Conservation (phyloP, 2,797 vertebrate genomes). For the Ispidina lecontei region DNA sequence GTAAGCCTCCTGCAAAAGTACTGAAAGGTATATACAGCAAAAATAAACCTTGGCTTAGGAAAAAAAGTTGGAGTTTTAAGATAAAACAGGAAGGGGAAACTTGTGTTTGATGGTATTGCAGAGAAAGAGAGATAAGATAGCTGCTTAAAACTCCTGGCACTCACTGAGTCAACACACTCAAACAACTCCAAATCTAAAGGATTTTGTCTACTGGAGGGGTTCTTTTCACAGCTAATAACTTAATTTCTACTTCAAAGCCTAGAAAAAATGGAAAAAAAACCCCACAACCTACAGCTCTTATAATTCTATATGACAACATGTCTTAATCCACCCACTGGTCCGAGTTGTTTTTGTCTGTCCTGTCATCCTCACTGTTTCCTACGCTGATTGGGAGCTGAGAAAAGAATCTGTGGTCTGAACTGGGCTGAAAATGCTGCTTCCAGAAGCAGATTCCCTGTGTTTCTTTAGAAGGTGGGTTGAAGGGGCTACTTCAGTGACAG, state of each 20-base stretch:
- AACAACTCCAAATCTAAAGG: not conserved
- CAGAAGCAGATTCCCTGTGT: not conserved
- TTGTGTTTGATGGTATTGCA: not conserved
- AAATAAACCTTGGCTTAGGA: not conserved
- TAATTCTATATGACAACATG: not conserved
- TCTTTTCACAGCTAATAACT: not conserved
- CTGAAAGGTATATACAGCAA: not conserved
- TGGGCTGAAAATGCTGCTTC: not conserved
- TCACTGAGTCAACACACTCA: not conserved
- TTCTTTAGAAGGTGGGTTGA: not conserved
- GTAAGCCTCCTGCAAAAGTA: not conserved
- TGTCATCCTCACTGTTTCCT: not conserved
- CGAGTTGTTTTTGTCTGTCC: not conserved
- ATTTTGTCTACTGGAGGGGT: not conserved
- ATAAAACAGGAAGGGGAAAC: not conserved
- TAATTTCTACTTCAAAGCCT: conserved; percentile 4
- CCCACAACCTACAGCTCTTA: not conserved
- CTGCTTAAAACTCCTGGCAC: not conserved
- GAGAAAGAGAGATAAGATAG: not conserved
- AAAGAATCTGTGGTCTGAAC: not conserved
- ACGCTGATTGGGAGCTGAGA: not conserved
- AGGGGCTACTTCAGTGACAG: not conserved
- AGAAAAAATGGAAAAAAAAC: not conserved
- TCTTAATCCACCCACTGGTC: not conserved
- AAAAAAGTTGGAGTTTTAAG: not conserved